Evolutionary conservation across 30 jellyfish, hydroid and myxozoan species (phyloP), one percentile per base, ranked within the genome.

Genomic region (Aurelia sp.): DNA sequence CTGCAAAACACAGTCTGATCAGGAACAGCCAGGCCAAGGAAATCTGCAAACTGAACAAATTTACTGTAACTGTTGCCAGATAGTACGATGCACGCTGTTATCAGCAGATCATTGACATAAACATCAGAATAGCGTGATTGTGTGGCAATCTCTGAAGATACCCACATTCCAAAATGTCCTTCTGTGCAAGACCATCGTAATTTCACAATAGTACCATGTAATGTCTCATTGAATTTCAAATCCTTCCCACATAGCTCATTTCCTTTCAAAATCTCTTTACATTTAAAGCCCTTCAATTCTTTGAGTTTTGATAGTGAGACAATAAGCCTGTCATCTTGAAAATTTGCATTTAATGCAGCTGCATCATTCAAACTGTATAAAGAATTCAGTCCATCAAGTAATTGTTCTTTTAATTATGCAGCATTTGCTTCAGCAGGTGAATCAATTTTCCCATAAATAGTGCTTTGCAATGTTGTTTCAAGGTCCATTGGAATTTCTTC

Each of bases 111-210:
- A 78, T 78, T 78, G 20, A 78, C 31, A 47, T 58, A 78, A 0
- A 20, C 52, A 60, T 16, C 67, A 31, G 69, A 15, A 35, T 61
- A 12, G 9, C 35, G 65, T 5, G 53, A 3, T 16, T 12, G 20
- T 30, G 81, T 21, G 5, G 55, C 35, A 17, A 62, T 85, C 82
- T 78, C 89, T 12, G 89, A 78, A 11, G 85, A 78, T 20, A 16
- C 35, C 89, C 89, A 78, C 20, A 70, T 12, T 11, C 89, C 89
- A 31, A 18, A 12, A 51, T 78, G 89, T 22, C 66, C 66, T 18
- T 38, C 33, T 20, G 9, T 33, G 50, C 89, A 78, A 13, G 66
- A 17, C 89, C 89, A 78, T 4, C 65, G 30, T 13, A 78, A 47
- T 11, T 61, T 27, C 9, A 59, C 44, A n/a, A 63, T 41, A 58